Conservation (phyloP, 2,797 vertebrate species). For the Discoglossus pictus region DNA sequence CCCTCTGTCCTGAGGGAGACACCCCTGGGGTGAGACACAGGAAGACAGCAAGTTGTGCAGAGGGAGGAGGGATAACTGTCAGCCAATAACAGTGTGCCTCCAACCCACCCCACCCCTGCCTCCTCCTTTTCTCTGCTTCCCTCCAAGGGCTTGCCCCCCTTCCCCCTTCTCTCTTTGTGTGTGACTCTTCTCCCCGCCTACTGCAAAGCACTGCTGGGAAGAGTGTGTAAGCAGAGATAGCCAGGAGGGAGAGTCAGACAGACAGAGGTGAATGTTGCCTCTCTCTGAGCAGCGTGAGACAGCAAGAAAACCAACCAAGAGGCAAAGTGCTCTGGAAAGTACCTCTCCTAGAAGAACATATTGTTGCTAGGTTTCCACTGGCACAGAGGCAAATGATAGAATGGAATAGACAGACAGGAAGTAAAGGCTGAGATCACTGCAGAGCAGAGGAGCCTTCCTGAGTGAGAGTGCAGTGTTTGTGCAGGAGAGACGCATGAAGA, state of each 20-base stretch:
- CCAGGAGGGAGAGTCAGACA: conserved; percentile 43
- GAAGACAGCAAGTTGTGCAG: conserved; percentile 35
- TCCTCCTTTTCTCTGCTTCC: conserved; percentile 2
- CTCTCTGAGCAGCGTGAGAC: background rate
- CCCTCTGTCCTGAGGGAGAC: background rate
- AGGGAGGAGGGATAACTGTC: background rate
- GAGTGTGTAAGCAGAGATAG: conserved; percentile 64
- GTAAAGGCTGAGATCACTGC: conserved; percentile 1
- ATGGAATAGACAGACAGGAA: background rate
- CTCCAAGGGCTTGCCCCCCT: conserved; percentile 36
- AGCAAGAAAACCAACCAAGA: background rate
- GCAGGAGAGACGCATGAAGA: conserved; percentile 27
- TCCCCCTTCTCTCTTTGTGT: conserved; percentile 30
- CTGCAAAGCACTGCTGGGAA: conserved; percentile 81
- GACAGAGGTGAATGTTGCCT: background rate
- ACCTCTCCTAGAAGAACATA: background rate
- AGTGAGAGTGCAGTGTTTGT: conserved; percentile 1
- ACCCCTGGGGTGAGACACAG: conserved; percentile 1
- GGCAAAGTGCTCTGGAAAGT: background rate
- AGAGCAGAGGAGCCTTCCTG: background rate
- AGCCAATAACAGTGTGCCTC: conserved; percentile 45
- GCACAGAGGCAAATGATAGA: background rate
- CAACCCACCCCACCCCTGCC: conserved; percentile 32
- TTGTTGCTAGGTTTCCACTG: background rate
- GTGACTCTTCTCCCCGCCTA: conserved; percentile 45